phyloP scores from a whole-genome alignment of 2,113 vertebrate genomes.

The Bubo scandiacus region DNA sequence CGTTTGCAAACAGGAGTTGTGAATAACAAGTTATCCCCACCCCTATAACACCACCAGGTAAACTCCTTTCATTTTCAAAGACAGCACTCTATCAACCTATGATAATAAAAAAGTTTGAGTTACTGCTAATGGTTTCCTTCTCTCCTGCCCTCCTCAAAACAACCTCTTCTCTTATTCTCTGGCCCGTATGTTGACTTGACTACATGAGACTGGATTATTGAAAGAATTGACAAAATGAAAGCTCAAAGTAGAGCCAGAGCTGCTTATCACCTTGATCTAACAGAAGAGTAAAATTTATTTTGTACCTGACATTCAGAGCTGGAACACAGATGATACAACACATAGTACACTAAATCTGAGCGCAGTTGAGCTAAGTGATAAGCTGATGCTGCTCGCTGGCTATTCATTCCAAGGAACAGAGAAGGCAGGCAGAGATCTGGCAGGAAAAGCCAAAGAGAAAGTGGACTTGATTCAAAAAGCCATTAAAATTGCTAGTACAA shows the following conservation, averaged over 20 bases:
- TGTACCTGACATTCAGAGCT: neutral
- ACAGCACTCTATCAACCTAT: neutral
- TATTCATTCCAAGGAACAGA: neutral
- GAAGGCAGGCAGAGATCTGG: neutral
- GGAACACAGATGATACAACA: neutral
- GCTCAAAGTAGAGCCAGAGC: neutral
- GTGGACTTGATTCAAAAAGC: neutral
- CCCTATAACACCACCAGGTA: neutral
- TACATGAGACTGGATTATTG: neutral
- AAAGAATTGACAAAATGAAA: neutral
- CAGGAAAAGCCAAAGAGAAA: neutral
- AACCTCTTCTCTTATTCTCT: neutral
- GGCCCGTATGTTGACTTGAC: neutral
- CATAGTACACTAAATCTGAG: neutral
- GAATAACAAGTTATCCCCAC: neutral
- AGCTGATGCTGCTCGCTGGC: neutral
- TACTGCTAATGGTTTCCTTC: neutral
- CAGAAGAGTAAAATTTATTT: neutral
- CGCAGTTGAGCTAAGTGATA: fast-evolving
- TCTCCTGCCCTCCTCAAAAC: neutral
- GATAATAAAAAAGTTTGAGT: neutral
- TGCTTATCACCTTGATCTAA: neutral
- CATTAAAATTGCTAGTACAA: neutral
- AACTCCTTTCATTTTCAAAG: neutral
- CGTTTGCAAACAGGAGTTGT: neutral